phyloP scores from a whole-genome alignment of 2,888 invertebrate genomes.

The Drosophila hamatofila region DNA sequence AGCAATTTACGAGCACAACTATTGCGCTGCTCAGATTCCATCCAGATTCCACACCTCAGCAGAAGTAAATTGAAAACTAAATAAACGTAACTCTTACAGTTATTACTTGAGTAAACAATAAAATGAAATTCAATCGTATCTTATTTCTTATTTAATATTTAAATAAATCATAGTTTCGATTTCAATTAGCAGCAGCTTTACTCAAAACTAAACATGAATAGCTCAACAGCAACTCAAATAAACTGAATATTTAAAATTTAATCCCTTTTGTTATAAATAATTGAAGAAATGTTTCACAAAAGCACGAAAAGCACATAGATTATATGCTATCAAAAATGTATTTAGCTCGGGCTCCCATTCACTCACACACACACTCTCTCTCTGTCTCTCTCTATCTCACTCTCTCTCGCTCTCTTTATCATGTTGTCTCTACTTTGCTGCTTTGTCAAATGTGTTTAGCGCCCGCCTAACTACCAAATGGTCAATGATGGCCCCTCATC shows the following conservation, averaged over 20 bases:
- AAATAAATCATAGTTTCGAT: slow-evolving; percentile 1
- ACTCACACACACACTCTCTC: background rate
- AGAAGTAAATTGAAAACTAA: background rate
- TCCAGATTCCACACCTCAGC: slow-evolving; percentile 7
- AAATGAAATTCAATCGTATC: background rate
- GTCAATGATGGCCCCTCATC: slow-evolving; percentile 36
- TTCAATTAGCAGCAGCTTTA: background rate
- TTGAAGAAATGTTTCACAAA: slow-evolving; percentile 20
- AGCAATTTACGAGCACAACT: slow-evolving; percentile 18
- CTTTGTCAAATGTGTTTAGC: slow-evolving; percentile 21
- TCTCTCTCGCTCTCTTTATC: background rate
- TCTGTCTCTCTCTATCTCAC: background rate
- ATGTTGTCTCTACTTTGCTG: background rate
- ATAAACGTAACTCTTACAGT: background rate
- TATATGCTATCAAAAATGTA: slow-evolving; percentile 37
- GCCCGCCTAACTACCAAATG: slow-evolving; percentile 61
- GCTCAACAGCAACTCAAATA: slow-evolving; percentile 10
- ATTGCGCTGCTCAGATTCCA: slow-evolving; percentile 9
- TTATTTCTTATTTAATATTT: background rate
- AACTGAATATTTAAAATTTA: slow-evolving; percentile 10
- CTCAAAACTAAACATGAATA: slow-evolving; percentile 1
- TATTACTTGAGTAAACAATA: background rate
- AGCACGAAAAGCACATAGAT: slow-evolving; percentile 20
- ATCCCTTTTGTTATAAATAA: slow-evolving; percentile 20
- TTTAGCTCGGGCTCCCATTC: slow-evolving; percentile 23